Evolutionary conservation across 2,888 invertebrate genomes (phyloP).

Genomic region (Leptopilina drosophilae): DNA sequence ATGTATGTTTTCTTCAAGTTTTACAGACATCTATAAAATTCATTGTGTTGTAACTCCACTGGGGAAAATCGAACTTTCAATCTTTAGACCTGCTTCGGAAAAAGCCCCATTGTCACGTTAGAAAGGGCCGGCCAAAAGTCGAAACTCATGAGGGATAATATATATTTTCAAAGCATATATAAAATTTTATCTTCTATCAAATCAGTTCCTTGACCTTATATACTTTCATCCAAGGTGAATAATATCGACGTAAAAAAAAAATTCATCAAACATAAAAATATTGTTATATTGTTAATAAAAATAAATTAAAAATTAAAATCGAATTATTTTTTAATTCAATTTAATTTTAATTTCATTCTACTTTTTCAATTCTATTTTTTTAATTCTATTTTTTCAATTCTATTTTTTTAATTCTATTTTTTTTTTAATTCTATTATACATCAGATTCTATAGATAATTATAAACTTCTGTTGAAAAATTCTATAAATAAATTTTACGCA

Average conservation of each 20-base stretch:
- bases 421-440: too few species aligned
- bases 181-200: neutral
- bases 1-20: neutral
- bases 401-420: too few species aligned
- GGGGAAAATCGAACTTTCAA: constrained; percentile 3
- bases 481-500: too few species aligned
- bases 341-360: too few species aligned
- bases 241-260: constrained; percentile 3
- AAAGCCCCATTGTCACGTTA: neutral
- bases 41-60: neutral
- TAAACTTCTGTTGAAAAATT: too few species aligned
- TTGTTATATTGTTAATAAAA: too few species aligned
- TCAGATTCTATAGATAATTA: too few species aligned
- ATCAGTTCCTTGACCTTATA: constrained; percentile 2
- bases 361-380: too few species aligned
- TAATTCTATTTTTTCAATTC: too few species aligned
- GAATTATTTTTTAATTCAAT: neutral
- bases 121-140: constrained; percentile 1
- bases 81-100: constrained; percentile 8
- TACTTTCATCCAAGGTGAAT: constrained; percentile 2
- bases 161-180: neutral
- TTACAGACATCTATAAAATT: constrained; percentile 21
- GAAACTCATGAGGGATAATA: neutral
- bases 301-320: too few species aligned
- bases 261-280: neutral